Conservation (phyloP, 2,797 vertebrate genomes). For the Mormyrops attenuatus region DNA sequence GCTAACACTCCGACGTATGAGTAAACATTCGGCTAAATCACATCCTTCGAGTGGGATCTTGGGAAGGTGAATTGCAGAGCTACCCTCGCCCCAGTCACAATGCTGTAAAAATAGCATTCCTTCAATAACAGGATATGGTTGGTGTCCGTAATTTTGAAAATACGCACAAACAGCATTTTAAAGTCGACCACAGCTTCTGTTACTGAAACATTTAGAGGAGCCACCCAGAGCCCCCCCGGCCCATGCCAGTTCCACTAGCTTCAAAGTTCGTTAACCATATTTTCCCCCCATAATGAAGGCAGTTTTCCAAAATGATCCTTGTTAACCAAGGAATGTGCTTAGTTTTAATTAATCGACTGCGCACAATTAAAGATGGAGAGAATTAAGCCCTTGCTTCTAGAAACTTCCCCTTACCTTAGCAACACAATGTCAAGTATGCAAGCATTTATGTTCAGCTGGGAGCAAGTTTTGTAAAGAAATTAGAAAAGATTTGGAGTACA, state of each 20-base stretch:
- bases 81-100: conserved; percentile 42
- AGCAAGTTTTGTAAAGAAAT: background rate
- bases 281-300: conserved; percentile 44
- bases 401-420: background rate
- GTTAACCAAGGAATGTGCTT: conserved; percentile 43
- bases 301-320: conserved; percentile 39
- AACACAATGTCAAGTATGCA: background rate
- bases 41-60: conserved; percentile 36
- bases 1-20: background rate
- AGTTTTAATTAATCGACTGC: conserved; percentile 37
- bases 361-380: conserved; percentile 23
- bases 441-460: background rate
- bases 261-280: conserved; percentile 35
- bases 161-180: conserved; percentile 60
- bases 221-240: conserved; percentile 21
- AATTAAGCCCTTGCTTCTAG: background rate
- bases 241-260: background rate
- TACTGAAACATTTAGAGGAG: conserved; percentile 37
- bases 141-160: conserved; percentile 59
- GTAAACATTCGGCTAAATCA: conserved; percentile 61
- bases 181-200: conserved; percentile 59
- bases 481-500: background rate
- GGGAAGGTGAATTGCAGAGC: conserved; percentile 32
- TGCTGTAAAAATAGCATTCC: conserved; percentile 53
- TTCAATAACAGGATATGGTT: conserved; percentile 74